Evolutionary conservation across 2,797 vertebrate genomes (phyloP).

Genomic region (Sebastes miniatus): DNA sequence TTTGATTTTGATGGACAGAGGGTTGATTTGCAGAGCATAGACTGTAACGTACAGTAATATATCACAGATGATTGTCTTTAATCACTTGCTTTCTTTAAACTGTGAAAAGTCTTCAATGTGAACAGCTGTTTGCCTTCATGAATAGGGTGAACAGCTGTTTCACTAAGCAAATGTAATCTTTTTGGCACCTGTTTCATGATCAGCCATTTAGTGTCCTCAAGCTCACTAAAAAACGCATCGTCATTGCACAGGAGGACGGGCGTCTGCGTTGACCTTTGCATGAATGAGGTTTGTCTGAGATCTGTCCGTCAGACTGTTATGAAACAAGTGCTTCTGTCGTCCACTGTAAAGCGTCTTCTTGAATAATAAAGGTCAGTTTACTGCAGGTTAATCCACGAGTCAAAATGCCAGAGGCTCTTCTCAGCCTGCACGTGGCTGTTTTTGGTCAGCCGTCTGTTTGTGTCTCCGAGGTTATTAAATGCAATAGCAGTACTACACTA

Average conservation of each 20-base stretch:
- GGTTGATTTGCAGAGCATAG: too few species aligned
- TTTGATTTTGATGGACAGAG: not conserved
- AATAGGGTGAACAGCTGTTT: not conserved
- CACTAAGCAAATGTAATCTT: not conserved
- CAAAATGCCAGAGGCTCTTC: constrained; percentile 2
- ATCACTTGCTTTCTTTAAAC: not conserved
- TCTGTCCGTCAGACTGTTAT: constrained; percentile 17
- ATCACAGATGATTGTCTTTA: not conserved
- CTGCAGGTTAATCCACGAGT: constrained; percentile 25
- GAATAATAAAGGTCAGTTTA: constrained; percentile 41
- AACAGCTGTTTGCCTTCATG: constrained; percentile 4
- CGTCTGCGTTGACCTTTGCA: constrained; percentile 16
- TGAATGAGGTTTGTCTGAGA: constrained; percentile 5
- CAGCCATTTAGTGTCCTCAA: not conserved
- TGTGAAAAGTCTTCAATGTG: not conserved
- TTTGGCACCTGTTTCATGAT: not conserved
- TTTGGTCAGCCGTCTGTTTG: not conserved
- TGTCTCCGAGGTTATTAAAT: constrained; percentile 17
- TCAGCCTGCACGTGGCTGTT: not conserved
- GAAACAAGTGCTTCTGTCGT: constrained; percentile 9
- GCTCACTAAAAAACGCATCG: not conserved
- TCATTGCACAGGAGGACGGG: not conserved
- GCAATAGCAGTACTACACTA: not conserved
- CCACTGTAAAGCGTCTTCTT: constrained; percentile 4
- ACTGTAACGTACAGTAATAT: not conserved